phyloP scores from a whole-genome alignment of 2,797 vertebrate genomes.

The Botia kubotai region DNA sequence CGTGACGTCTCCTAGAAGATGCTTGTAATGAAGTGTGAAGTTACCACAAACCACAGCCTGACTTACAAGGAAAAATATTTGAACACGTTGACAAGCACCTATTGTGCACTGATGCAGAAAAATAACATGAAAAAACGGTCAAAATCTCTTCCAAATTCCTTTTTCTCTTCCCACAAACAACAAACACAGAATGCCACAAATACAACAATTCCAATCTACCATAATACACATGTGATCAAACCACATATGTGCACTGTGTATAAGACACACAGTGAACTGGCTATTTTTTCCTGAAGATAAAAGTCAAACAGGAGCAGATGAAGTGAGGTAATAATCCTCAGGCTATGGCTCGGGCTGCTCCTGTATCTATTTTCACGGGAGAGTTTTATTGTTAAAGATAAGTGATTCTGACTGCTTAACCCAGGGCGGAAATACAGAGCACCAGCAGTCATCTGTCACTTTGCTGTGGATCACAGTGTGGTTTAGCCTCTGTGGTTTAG shows the following conservation, averaged over 20 bases:
- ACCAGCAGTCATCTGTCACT: conserved; percentile 44
- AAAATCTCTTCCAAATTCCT: conserved; percentile 10
- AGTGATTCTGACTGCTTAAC: conserved; percentile 42
- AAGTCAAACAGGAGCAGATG: not conserved
- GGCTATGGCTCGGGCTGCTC: not conserved
- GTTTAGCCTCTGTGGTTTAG: conserved; percentile 34
- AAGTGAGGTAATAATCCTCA: conserved; percentile 11
- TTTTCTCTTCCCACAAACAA: conserved; percentile 13
- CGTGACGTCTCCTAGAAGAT: conserved; percentile 12
- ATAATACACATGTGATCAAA: conserved; percentile 47
- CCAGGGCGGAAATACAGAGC: conserved; percentile 31
- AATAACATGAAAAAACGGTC: not conserved
- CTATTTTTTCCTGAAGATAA: conserved; percentile 24
- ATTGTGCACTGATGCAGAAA: not conserved
- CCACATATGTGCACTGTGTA: conserved; percentile 11
- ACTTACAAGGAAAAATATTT: conserved; percentile 40
- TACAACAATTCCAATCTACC: conserved; percentile 38
- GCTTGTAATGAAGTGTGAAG: not conserved
- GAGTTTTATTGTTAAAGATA: conserved; percentile 37
- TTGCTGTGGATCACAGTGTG: conserved; percentile 32
- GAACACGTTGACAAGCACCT: conserved; percentile 19
- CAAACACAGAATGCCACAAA: conserved; percentile 31
- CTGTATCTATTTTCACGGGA: conserved; percentile 44
- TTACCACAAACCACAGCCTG: conserved; percentile 47
- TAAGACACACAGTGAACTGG: conserved; percentile 13